A percentile compares a stretch with the other conserved stretches of the same genome.
These are phyloP conservation scores for Mythimna pallens DNA, from an alignment of 2,888 invertebrate genomes.

Conservation along the genomic window DNA sequence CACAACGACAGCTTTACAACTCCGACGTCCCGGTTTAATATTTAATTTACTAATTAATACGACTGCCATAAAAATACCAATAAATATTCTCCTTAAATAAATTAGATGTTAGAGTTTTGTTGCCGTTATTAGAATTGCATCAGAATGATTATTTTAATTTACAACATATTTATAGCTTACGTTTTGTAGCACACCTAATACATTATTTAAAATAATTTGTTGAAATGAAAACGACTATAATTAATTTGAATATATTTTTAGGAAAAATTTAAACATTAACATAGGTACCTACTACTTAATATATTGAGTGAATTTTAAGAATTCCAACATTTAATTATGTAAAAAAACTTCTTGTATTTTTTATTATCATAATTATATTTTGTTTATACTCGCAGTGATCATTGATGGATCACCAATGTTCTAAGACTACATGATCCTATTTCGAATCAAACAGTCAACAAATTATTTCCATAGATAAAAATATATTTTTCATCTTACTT, in stretches of 20 bases:
- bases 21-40: slow-evolving; percentile 57
- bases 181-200: slow-evolving; percentile 40
- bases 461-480: slow-evolving; percentile 2
- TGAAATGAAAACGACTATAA: slow-evolving; percentile 23
- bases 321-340: background rate
- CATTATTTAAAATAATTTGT: slow-evolving; percentile 26
- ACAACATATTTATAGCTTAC: slow-evolving; percentile 43
- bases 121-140: slow-evolving; percentile 48
- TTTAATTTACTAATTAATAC: slow-evolving; percentile 65
- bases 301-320: background rate
- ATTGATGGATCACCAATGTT: background rate
- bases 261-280: background rate
- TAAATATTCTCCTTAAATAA: slow-evolving; percentile 48
- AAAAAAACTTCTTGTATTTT: background rate
- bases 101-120: slow-evolving; percentile 36
- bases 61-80: slow-evolving; percentile 52
- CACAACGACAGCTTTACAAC: slow-evolving; percentile 70
- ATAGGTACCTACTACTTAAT: background rate
- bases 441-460: background rate
- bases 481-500: slow-evolving; percentile 31
- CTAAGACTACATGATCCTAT: background rate
- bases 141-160: slow-evolving; percentile 43
- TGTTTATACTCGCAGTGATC: too few species aligned
- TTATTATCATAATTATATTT: background rate
- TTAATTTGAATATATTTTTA: slow-evolving; percentile 28